phyloP scores from a whole-genome alignment of 2,113 vertebrate genomes.

The Ancistrus triradiatus region DNA sequence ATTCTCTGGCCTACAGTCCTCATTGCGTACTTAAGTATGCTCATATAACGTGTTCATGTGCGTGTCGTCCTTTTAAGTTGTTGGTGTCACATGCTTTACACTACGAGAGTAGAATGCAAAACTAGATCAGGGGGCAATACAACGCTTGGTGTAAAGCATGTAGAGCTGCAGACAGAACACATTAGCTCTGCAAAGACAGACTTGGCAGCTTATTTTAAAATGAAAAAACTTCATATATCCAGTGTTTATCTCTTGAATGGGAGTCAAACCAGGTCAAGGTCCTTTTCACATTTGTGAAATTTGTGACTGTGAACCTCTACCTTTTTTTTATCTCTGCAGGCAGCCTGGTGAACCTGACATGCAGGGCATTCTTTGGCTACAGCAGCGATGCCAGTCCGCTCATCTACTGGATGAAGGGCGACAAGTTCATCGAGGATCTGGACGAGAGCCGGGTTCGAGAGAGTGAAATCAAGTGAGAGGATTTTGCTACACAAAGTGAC shows the following conservation, averaged over 20 bases:
- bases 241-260: background rate
- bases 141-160: too few species aligned
- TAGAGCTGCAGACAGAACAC: too few species aligned
- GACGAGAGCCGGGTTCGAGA: conserved; percentile 90
- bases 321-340: conserved; percentile 70
- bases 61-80: too few species aligned
- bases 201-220: too few species aligned
- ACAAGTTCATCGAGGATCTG: conserved; percentile 97
- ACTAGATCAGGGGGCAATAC: too few species aligned
- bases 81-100: too few species aligned
- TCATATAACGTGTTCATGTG: too few species aligned
- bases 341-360: conserved; percentile 85
- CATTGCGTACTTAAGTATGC: too few species aligned
- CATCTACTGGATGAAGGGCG: conserved; percentile 99
- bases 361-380: conserved; percentile 95
- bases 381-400: conserved; percentile 92
- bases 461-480: conserved; percentile 87
- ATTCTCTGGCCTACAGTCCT: too few species aligned
- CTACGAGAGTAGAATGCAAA: too few species aligned
- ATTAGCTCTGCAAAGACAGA: too few species aligned
- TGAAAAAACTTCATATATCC: too few species aligned
- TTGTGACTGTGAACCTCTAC: conserved; percentile 9
- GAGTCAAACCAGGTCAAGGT: background rate
- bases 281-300: background rate
- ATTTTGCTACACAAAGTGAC: background rate